Evolutionary conservation across 1,140 invertebrate genomes (phyloP).

Genomic region (Pectinophora gossypiella): DNA sequence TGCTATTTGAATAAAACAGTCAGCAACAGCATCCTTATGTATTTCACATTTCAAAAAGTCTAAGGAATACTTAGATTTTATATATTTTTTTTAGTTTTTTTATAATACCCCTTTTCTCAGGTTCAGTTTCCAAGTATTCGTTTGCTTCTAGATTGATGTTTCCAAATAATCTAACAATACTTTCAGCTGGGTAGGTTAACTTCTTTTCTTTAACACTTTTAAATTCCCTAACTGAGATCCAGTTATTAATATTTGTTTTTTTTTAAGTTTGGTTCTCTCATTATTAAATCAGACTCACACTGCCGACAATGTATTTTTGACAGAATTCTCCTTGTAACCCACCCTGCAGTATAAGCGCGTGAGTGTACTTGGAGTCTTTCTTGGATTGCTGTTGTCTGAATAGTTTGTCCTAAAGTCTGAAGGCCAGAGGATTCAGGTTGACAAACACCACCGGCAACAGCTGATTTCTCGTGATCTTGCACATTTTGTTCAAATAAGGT

Average conservation of each 20-base stretch:
- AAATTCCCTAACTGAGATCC: constrained; percentile 18
- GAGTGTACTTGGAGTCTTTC: constrained; percentile 18
- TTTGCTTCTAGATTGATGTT: constrained; percentile 7
- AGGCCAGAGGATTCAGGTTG: too few species aligned
- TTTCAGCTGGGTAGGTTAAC: constrained; percentile 15
- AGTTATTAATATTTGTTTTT: constrained; percentile 5
- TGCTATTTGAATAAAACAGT: background rate
- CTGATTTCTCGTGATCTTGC: background rate
- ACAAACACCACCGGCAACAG: too few species aligned
- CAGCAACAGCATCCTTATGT: background rate
- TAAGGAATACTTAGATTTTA: constrained; percentile 4
- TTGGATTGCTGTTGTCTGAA: background rate
- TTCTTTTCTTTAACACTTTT: constrained; percentile 10
- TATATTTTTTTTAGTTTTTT: background rate
- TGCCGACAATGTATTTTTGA: constrained; percentile 12
- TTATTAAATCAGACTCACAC: constrained; percentile 8
- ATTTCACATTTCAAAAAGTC: background rate
- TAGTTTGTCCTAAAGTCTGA: background rate
- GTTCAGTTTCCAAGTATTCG: constrained; percentile 11
- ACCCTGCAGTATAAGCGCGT: constrained; percentile 15
- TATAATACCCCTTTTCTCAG: background rate
- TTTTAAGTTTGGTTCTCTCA: background rate
- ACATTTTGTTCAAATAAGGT: constrained; percentile 8
- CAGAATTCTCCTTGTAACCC: constrained; percentile 17
- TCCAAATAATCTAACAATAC: constrained; percentile 10